These are phyloP conservation scores for Eupelmus urozonus DNA, from an alignment of 2,888 invertebrate species.

Conservation along the genomic window DNA sequence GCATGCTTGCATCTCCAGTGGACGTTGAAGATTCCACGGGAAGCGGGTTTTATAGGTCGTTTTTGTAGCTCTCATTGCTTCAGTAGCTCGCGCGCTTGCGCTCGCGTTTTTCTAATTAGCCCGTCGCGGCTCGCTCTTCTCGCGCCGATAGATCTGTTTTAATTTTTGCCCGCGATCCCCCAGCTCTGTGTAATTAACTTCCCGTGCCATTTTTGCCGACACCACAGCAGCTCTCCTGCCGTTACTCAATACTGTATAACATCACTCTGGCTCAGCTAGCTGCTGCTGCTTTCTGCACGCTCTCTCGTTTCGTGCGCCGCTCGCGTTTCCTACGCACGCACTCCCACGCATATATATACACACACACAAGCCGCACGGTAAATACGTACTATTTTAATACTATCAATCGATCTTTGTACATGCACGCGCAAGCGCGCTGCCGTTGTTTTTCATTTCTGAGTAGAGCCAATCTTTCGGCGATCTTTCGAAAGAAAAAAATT, in stretches of 20 bases:
- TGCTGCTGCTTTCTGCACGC: background rate
- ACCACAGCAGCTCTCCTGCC: too few species aligned
- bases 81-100: conserved; percentile 26
- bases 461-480: too few species aligned
- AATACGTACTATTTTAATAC: conserved; percentile 8
- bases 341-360: conserved; percentile 18
- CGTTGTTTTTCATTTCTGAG: too few species aligned
- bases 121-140: background rate
- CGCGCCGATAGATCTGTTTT: conserved; percentile 23
- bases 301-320: background rate
- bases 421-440: too few species aligned
- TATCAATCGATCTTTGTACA: conserved; percentile 9
- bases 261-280: too few species aligned
- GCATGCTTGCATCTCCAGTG: too few species aligned
- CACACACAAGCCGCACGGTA: too few species aligned
- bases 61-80: conserved; percentile 23
- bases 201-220: background rate
- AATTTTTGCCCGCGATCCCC: conserved; percentile 32
- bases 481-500: too few species aligned
- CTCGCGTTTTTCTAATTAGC: conserved; percentile 41
- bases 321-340: conserved; percentile 14
- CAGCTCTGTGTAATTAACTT: conserved; percentile 36
- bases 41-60: conserved; percentile 22
- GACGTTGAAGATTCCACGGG: conserved; percentile 12
- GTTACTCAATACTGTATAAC: too few species aligned